These are phyloP conservation scores for Acrobasis consociella DNA, from an alignment of 2,888 invertebrate genomes.

Conservation along the genomic window DNA sequence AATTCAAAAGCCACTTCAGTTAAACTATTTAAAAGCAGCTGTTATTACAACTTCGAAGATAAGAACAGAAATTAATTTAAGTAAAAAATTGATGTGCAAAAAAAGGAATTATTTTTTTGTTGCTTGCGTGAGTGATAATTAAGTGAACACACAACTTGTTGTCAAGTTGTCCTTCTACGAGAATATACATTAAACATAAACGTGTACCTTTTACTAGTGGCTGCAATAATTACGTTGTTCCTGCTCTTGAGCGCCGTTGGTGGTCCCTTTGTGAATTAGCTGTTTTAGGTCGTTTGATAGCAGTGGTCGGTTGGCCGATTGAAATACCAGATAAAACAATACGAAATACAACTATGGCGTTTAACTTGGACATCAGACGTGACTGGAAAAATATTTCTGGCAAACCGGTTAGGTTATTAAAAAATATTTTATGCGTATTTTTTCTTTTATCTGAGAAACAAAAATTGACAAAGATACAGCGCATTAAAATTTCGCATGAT, in stretches of 20 bases:
- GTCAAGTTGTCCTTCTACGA: constrained; percentile 4
- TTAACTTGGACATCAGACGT: too few species aligned
- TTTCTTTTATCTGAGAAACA: too few species aligned
- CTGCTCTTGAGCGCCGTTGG: constrained; percentile 6
- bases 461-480: too few species aligned
- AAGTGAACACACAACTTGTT: constrained; percentile 15
- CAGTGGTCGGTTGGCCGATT: background rate
- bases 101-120: background rate
- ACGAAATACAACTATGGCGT: too few species aligned
- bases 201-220: background rate
- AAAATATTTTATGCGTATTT: too few species aligned
- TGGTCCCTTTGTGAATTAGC: background rate
- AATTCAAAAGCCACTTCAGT: background rate
- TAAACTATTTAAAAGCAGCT: constrained; percentile 30
- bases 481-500: too few species aligned
- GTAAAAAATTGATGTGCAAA: background rate
- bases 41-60: constrained; percentile 20
- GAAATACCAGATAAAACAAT: too few species aligned
- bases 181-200: background rate
- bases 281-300: background rate
- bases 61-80: constrained; percentile 20
- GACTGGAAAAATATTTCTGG: too few species aligned
- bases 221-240: constrained; percentile 10
- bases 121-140: constrained; percentile 23
- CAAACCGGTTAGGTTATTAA: too few species aligned